These are phyloP conservation scores for Porites lutea DNA, from an alignment of 64 coral and sea anemone species.

Conservation along the genomic window DNA sequence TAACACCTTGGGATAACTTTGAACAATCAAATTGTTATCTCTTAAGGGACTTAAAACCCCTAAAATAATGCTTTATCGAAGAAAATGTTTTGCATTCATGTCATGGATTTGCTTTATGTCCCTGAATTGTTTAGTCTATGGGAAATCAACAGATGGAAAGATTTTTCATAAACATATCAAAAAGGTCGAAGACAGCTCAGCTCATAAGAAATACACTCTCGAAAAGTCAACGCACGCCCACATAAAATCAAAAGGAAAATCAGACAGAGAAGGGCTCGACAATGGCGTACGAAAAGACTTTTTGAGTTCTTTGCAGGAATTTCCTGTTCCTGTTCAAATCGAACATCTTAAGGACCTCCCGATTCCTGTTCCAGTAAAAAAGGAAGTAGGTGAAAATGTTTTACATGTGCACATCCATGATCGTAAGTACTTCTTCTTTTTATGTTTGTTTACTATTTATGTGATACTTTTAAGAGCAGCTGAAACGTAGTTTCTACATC, in stretches of 20 bases:
- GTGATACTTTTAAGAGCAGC: too few species aligned
- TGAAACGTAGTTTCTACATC: too few species aligned
- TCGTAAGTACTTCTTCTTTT: constrained; percentile 3
- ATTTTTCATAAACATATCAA: background rate
- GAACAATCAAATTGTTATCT: background rate
- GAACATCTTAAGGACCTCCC: constrained; percentile 21
- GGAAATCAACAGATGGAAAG: background rate
- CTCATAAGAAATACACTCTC: background rate
- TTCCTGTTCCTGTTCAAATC: background rate
- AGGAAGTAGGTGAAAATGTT: constrained; percentile 13
- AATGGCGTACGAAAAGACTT: background rate
- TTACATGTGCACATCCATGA: constrained; percentile 49
- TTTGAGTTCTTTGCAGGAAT: background rate
- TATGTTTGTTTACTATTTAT: background rate
- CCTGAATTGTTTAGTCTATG: background rate
- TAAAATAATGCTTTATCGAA: background rate
- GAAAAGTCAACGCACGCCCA: background rate
- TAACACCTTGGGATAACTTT: too few species aligned
- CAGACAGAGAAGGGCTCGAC: background rate
- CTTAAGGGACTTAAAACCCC: background rate
- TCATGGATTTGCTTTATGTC: background rate
- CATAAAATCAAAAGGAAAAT: background rate
- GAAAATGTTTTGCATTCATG: background rate
- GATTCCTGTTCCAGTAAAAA: constrained; percentile 9
- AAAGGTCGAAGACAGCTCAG: background rate